These are phyloP conservation scores for Silvanus unidentatus DNA, from an alignment of 2,888 invertebrate genomes.

Conservation along the genomic window DNA sequence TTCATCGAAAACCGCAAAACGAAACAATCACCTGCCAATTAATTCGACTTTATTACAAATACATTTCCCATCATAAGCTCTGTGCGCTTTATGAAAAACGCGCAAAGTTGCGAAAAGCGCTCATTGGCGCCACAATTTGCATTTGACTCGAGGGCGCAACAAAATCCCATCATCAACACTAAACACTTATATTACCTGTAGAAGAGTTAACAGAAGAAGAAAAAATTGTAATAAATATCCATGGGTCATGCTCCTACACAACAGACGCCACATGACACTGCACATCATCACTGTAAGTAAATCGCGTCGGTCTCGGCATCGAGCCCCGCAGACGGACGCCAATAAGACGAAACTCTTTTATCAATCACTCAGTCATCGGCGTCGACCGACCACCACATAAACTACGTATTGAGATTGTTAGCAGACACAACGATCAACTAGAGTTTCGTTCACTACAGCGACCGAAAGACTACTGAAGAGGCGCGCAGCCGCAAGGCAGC, in stretches of 20 bases:
- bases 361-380: slow-evolving; percentile 3
- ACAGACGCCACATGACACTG: slow-evolving; percentile 50
- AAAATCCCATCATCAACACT: too few relatives aligned
- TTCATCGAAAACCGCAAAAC: too few relatives aligned
- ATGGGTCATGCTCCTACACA: slow-evolving; percentile 50
- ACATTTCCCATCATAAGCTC: too few relatives aligned
- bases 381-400: slow-evolving; percentile 10
- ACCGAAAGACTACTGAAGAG: slow-evolving; percentile 44
- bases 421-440: background rate
- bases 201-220: slow-evolving; percentile 45
- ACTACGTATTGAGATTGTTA: background rate
- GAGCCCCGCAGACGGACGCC: slow-evolving; percentile 8
- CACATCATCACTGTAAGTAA: slow-evolving; percentile 45
- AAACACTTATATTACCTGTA: slow-evolving; percentile 41
- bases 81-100: too few relatives aligned
- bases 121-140: too few relatives aligned
- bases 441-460: slow-evolving; percentile 30
- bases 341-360: slow-evolving; percentile 1
- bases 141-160: too few relatives aligned
- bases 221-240: slow-evolving; percentile 50
- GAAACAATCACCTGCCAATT: too few relatives aligned
- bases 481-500: slow-evolving; percentile 41
- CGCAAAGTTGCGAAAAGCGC: too few relatives aligned
- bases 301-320: slow-evolving; percentile 31
- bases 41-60: too few relatives aligned